Base-by-base conservation (phyloP, 2,113 vertebrate species). In the Peromyscus maniculatus region DNA sequence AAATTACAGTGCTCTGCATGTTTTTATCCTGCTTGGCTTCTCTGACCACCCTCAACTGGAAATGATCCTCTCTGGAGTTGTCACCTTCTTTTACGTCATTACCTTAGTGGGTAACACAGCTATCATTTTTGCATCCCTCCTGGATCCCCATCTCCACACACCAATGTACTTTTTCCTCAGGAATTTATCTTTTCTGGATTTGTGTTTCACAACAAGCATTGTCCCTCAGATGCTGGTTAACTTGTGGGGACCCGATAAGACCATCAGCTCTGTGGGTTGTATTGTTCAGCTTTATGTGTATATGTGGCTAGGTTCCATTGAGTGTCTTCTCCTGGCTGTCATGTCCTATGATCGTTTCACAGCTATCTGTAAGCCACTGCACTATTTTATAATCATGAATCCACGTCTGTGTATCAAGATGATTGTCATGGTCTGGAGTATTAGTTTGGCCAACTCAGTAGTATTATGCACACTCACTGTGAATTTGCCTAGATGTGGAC, bases 121-220 rank as follows among this genome's bases (percentile, higher is more conserved):
- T 59, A 88, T 97, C 79, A 97, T 96, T 24, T 72, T 97, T 7
- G 93, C 94, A 12, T 93, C 87, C 36, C 72, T 82, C 46, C 83
- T 94, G 52, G 95, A 98, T 64, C 12, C 95, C 3, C 87, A 49
- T 10, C 96, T 97, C 36, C 93, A 98, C 24, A 95, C 92, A 43
- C 96, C 96, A 17, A 96, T 98, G 96, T 98, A 97, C 46, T 95
- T 97, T 52, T 97, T 98, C 96, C 96, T 97, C 59, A 59, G 89
- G n/a, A 97, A 97, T 62, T 87, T 97, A 52, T 97, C 97, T 49
- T 95, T 97, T 79, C 66, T 98, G 13, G 97, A 97, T 36, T 74
- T 97, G 0, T 98, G 97, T n/a, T 98, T 93, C 55, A 98, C 97
- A 55, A 97, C 96, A 21, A 98, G 93, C 78, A 93, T 92, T 2